These are phyloP conservation scores for Brachyistius frenatus DNA, from an alignment of 2,113 vertebrate genomes.

Conservation along the genomic window DNA sequence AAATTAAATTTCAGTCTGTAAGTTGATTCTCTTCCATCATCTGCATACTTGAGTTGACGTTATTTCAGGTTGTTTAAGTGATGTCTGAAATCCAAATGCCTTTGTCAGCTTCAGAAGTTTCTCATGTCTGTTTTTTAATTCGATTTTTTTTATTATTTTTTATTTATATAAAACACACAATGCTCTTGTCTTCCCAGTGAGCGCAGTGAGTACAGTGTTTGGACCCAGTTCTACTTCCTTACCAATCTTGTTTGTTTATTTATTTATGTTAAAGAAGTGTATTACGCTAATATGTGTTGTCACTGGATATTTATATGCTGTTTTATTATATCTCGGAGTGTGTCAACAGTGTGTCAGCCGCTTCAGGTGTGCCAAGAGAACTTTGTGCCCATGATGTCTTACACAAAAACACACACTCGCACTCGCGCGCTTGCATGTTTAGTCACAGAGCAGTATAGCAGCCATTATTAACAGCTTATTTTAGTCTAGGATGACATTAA, in stretches of 20 bases:
- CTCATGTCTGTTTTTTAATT: constrained; percentile 4
- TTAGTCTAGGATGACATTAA: constrained; percentile 50
- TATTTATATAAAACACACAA: constrained; percentile 17
- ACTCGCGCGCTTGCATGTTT: constrained; percentile 63
- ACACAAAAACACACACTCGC: constrained; percentile 44
- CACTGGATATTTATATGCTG: constrained; percentile 52
- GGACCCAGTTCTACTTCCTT: constrained; percentile 14
- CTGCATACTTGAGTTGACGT: constrained; percentile 49
- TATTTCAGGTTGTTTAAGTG: constrained; percentile 54
- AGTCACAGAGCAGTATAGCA: constrained; percentile 55
- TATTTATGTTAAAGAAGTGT: constrained; percentile 18
- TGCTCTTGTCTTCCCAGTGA: constrained; percentile 7
- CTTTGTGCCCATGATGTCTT: constrained; percentile 75
- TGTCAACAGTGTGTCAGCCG: constrained; percentile 61
- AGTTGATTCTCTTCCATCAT: constrained; percentile 58
- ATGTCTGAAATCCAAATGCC: constrained; percentile 57
- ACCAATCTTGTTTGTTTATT: constrained; percentile 14
- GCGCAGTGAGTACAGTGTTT: constrained; percentile 9
- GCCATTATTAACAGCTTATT: constrained; percentile 59
- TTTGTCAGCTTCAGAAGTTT: constrained; percentile 43
- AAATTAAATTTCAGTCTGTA: constrained; percentile 21
- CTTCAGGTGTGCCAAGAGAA: constrained; percentile 74
- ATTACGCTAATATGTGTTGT: constrained; percentile 44
- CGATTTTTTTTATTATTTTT: background rate
- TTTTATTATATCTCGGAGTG: constrained; percentile 61